phyloP scores from a whole-genome alignment of 2,113 vertebrate species.

The Polypterus senegalus region DNA sequence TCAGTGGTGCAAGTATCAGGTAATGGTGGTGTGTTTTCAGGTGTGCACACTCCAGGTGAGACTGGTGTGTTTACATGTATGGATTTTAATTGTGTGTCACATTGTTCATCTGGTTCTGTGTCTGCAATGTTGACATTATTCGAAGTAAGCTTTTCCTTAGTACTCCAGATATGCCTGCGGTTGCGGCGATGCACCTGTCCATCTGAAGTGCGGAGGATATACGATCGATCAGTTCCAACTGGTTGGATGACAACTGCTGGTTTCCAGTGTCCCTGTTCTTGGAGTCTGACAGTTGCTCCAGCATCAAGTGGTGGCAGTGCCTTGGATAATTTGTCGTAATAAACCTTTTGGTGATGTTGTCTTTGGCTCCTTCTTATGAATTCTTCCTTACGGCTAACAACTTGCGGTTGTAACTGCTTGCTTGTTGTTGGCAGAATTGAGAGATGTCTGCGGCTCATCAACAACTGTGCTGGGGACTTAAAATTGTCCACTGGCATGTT shows the following conservation, averaged over 20 bases:
- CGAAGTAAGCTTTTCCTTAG: background rate
- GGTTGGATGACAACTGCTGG: slow-evolving; percentile 3
- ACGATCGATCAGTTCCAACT: slow-evolving; percentile 4
- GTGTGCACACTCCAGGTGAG: no score
- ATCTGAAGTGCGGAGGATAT: slow-evolving; percentile 8
- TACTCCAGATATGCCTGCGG: background rate
- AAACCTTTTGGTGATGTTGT: slow-evolving; percentile 1
- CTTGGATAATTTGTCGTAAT: no score
- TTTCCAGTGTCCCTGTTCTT: slow-evolving; percentile 7
- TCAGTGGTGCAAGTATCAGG: no score
- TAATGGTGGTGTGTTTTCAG: no score
- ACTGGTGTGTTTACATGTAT: no score
- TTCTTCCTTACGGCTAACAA: slow-evolving; percentile 1
- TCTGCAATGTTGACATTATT: no score
- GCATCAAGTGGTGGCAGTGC: background rate
- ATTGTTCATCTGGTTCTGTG: no score
- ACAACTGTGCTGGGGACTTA: slow-evolving; percentile 8
- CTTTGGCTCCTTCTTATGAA: slow-evolving; percentile 7
- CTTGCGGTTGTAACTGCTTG: background rate
- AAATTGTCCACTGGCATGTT: slow-evolving; percentile 10
- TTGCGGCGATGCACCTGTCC: slow-evolving; percentile 7
- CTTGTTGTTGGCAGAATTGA: slow-evolving; percentile 6
- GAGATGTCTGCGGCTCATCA: slow-evolving; percentile 11
- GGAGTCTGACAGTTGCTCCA: slow-evolving; percentile 15
- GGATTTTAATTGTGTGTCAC: no score